Percentiles rank a stretch among this genome's conserved stretches.
Evolutionary conservation across 2,797 vertebrate genomes (phyloP).

Genomic region (Botia kubotai): DNA sequence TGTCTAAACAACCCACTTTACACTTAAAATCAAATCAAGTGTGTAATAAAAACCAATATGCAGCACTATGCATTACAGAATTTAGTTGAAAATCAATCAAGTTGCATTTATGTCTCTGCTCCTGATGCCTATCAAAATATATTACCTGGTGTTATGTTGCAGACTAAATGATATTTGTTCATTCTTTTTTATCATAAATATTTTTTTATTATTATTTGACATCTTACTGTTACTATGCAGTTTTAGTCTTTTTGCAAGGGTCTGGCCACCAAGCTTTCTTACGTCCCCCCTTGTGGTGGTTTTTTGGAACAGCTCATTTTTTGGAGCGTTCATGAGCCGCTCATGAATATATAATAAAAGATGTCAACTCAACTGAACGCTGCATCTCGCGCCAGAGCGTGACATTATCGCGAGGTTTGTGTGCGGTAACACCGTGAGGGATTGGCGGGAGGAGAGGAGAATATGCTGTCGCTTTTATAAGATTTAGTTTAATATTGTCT

Average conservation of each 20-base stretch:
- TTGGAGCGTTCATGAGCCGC: background rate
- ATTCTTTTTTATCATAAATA: background rate
- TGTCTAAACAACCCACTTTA: constrained; percentile 42
- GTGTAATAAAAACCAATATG: constrained; percentile 32
- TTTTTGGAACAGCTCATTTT: constrained; percentile 24
- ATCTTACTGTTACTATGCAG: background rate
- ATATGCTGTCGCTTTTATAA: background rate
- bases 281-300: constrained; percentile 44
- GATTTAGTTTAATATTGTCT: background rate
- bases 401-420: background rate
- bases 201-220: background rate
- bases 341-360: background rate
- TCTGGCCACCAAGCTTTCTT: background rate
- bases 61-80: constrained; percentile 30
- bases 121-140: constrained; percentile 23
- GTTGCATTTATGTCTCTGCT: constrained; percentile 25
- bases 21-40: constrained; percentile 21
- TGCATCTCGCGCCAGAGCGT: background rate
- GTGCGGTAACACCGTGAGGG: background rate
- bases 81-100: constrained; percentile 33
- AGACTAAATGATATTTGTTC: constrained; percentile 23
- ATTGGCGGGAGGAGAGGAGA: background rate
- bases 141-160: constrained; percentile 21
- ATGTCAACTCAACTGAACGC: no score
- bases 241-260: background rate